These are phyloP conservation scores for Drosophila bocki DNA, from an alignment of 1,140 invertebrate genomes.

Conservation along the genomic window DNA sequence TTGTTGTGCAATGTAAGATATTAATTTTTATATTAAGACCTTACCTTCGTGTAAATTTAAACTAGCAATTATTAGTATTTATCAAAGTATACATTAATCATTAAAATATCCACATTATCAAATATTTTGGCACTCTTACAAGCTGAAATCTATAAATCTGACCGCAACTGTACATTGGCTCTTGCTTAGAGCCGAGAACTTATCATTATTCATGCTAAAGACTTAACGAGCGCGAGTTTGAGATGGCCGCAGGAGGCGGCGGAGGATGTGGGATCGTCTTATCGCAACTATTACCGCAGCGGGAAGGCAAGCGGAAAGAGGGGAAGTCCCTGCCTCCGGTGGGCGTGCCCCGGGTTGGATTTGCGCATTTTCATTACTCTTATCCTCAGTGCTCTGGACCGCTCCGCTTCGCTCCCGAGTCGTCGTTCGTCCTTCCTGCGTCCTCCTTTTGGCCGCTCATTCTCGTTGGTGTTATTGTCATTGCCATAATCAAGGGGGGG, in stretches of 20 bases:
- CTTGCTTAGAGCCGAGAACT: slow-evolving; percentile 62
- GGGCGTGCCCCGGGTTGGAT: slow-evolving; percentile 59
- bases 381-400: slow-evolving; percentile 39
- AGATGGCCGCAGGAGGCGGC: slow-evolving; percentile 25
- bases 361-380: slow-evolving; percentile 77
- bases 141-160: neutral
- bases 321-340: slow-evolving; percentile 25
- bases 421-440: neutral
- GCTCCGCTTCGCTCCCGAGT: neutral
- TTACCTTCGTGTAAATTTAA: no score
- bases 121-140: no score
- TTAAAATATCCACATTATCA: no score
- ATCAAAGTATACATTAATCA: no score
- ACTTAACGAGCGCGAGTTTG: slow-evolving; percentile 78
- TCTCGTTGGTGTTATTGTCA: slow-evolving; percentile 74
- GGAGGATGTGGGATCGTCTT: slow-evolving; percentile 46
- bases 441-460: slow-evolving; percentile 22
- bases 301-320: slow-evolving; percentile 14
- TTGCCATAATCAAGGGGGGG: slow-evolving; percentile 68
- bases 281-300: slow-evolving; percentile 77
- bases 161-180: slow-evolving; percentile 20
- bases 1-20: no score
- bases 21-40: no score
- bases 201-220: slow-evolving; percentile 85
- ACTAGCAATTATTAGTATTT: no score